Base-by-base conservation (phyloP, 2,113 vertebrate species). In the Bufo gargarizans region DNA sequence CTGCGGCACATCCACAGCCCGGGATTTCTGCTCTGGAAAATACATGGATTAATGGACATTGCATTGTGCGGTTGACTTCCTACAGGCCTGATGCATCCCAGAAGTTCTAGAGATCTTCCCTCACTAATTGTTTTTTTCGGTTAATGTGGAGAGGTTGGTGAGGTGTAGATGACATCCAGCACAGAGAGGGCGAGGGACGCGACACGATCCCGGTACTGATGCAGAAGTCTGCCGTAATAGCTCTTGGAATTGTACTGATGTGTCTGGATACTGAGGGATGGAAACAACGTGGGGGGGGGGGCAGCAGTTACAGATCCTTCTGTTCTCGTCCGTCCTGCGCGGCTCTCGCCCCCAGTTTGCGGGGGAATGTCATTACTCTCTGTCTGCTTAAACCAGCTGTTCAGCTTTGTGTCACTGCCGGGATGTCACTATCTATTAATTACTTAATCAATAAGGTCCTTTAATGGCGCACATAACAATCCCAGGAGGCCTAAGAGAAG, bases 401-500 rank as follows among this genome's bases (percentile, higher is more conserved):
- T 84, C 87, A 84, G 72, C 47, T 82, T 50, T 77, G 71, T 77
- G 87, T 84, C 72, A 77, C 45, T 67, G 82, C 72, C 49, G 71
- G 71, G 72, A 84, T 88, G 87, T 88, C 87, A 88, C 87, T 83
- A 88, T 88, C 87, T 88, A 88, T 88, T 88, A 88, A 88, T 88
- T 88, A 84, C 87, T 82, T 88, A 84, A 88, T 88, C 87, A 88
- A 88, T 88, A 88, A 88, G 87, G 80, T 88, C 87, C 87, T 84
- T 88, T 88, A 88, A 84, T 88, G 87, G 80, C 20, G 71, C 43
- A 82, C 58, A 77, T n/a, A 88, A 50, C 47, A 77, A 50, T 88
- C 87, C 72, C 87, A 77, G 16, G 87, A 88, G 87, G 71, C 49
- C 56, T 84, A 55, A 56, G 71, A 59, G 58, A 59, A 84, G 56